Conservation (phyloP, 2,888 invertebrate species). For the Trissolcus brochymenae region DNA sequence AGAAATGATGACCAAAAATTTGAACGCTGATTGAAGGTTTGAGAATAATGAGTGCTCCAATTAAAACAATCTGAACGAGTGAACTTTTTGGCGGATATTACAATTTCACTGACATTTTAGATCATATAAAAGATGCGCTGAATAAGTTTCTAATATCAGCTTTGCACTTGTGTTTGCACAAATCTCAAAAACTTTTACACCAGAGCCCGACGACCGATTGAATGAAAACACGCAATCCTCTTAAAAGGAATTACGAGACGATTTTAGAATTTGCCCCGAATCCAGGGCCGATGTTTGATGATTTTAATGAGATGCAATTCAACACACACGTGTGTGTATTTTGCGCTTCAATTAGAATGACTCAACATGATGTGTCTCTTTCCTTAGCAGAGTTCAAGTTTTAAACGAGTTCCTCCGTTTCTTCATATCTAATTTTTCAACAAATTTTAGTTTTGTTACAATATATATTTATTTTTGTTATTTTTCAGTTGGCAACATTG, state of each 20-base stretch:
- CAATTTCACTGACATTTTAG: too few species aligned
- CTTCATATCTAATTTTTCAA: background rate
- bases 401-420: background rate
- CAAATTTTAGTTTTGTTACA: too few species aligned
- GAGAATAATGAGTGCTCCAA: constrained; percentile 1
- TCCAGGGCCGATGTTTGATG: constrained; percentile 25
- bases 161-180: constrained; percentile 23
- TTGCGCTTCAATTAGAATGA: constrained; percentile 17
- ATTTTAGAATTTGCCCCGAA: constrained; percentile 20
- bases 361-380: background rate
- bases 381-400: background rate
- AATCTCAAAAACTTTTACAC: constrained; percentile 22
- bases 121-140: too few species aligned
- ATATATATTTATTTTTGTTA: too few species aligned
- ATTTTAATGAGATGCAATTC: constrained; percentile 19
- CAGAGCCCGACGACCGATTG: constrained; percentile 20
- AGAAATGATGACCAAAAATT: background rate
- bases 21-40: constrained; percentile 1
- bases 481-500: too few species aligned
- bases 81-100: too few species aligned
- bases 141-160: background rate
- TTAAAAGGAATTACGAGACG: constrained; percentile 39
- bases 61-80: background rate
- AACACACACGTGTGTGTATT: constrained; percentile 4
- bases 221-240: constrained; percentile 37